Percentiles rank a stretch among this genome's conserved stretches.
Evolutionary conservation across 2,797 vertebrate genomes (phyloP).

Genomic region (Bovichtus variegatus): DNA sequence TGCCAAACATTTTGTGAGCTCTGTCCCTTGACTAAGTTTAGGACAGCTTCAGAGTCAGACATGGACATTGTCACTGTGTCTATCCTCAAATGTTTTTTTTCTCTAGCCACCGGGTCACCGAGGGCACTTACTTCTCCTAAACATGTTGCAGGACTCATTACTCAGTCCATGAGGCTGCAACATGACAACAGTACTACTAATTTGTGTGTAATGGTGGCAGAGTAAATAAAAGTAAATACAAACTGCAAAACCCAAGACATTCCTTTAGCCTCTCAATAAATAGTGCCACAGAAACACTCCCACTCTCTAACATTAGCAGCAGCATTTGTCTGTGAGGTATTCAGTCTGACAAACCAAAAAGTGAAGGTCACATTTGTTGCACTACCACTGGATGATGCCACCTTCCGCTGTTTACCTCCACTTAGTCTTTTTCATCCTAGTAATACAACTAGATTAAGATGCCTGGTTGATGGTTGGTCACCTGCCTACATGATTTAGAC

Average conservation of each 20-base stretch:
- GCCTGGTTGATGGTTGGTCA: neutral
- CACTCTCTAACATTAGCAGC: neutral
- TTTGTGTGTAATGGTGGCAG: neutral
- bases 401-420: neutral
- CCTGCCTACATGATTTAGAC: neutral
- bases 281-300: neutral
- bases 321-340: neutral
- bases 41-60: neutral
- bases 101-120: neutral
- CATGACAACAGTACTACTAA: neutral
- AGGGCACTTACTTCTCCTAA: neutral
- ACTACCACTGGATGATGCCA: neutral
- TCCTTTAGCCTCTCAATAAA: neutral
- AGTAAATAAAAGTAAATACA: neutral
- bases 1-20: neutral
- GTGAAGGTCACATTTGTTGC: neutral
- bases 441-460: neutral
- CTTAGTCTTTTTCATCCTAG: neutral
- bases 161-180: neutral
- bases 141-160: neutral
- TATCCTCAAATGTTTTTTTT: neutral
- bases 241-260: neutral
- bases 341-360: neutral
- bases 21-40: neutral
- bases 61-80: neutral